These are phyloP conservation scores for Alligator sinensis DNA, from an alignment of 2,113 vertebrate genomes.

Conservation along the genomic window DNA sequence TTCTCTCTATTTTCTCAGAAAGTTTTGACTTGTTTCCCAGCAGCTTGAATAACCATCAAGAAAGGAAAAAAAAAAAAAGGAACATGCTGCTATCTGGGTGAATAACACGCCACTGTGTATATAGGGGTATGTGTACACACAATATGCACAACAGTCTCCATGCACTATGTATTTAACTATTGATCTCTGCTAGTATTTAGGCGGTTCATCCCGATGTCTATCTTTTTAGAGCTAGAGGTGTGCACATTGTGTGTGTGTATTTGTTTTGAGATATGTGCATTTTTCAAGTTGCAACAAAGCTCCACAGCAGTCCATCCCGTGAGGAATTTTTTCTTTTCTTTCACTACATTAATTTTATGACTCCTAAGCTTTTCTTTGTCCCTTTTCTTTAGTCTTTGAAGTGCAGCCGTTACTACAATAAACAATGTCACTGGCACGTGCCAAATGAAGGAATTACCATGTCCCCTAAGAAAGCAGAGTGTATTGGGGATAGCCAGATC, in stretches of 20 bases:
- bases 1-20: background rate
- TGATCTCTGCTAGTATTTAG: background rate
- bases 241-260: background rate
- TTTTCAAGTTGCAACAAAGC: background rate
- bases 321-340: background rate
- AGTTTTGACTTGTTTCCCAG: background rate
- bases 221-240: background rate
- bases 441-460: rapidly evolving
- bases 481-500: background rate
- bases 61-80: background rate
- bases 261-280: background rate
- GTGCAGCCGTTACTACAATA: rapidly evolving
- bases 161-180: background rate
- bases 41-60: background rate
- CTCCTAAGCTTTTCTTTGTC: background rate
- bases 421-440: background rate
- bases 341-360: background rate
- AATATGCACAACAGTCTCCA: background rate
- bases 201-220: background rate
- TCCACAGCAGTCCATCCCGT: background rate
- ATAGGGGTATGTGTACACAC: background rate
- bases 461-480: background rate
- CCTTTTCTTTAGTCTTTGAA: background rate
- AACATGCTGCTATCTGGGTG: background rate
- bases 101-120: background rate